Evolutionary conservation across 2,888 invertebrate genomes (phyloP).

Genomic region (Campoletis raptor): DNA sequence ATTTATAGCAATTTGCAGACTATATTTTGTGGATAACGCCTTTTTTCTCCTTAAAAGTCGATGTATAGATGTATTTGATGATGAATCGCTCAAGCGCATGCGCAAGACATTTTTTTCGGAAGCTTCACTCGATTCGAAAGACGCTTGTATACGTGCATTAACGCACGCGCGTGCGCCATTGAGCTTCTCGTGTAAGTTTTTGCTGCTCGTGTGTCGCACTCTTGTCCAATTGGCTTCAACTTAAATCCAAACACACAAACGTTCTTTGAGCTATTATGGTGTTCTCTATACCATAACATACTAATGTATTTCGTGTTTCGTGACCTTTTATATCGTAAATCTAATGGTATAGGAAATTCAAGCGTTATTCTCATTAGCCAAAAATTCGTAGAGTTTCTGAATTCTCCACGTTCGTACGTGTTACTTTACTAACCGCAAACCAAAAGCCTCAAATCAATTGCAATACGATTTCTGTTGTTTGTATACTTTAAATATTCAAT

Average conservation of each 20-base stretch:
- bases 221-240: slow-evolving; percentile 30
- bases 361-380: background rate
- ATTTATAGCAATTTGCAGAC: background rate
- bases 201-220: slow-evolving; percentile 48
- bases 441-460: background rate
- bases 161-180: slow-evolving; percentile 59
- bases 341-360: background rate
- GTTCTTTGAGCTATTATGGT: slow-evolving; percentile 12
- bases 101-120: slow-evolving; percentile 25
- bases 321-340: slow-evolving; percentile 18
- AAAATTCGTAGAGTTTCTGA: background rate
- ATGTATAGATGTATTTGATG: background rate
- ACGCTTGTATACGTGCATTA: slow-evolving; percentile 11
- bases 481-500: background rate
- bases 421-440: background rate
- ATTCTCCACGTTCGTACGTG: background rate
- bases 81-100: slow-evolving; percentile 7
- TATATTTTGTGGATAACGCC: background rate
- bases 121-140: slow-evolving; percentile 46
- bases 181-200: slow-evolving; percentile 57
- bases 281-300: slow-evolving; percentile 15
- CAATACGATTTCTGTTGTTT: background rate
- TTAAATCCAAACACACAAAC: slow-evolving; percentile 52
- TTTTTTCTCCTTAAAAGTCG: background rate
- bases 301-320: slow-evolving; percentile 22